Conservation (phyloP, 2,113 vertebrate genomes). For the Planiliza haematocheilus region DNA sequence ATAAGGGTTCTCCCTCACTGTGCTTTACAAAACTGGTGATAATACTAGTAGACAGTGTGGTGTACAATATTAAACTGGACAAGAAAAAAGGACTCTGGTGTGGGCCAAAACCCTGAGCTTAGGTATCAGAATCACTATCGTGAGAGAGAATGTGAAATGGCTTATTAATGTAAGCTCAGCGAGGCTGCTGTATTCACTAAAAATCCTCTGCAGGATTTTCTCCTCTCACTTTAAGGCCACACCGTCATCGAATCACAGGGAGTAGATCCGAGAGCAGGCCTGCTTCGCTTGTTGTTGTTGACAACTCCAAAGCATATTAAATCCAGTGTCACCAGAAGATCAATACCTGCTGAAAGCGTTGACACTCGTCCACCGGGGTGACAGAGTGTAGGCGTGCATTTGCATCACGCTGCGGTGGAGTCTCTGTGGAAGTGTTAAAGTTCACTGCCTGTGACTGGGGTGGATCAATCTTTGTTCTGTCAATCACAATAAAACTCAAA, state of each 20-base stretch:
- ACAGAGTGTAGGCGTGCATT: conserved; percentile 60
- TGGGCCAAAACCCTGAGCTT: not conserved
- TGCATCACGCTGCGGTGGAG: conserved; percentile 59
- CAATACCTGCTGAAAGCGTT: conserved; percentile 71
- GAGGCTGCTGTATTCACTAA: not conserved
- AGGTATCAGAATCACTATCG: not conserved
- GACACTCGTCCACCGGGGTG: conserved; percentile 60
- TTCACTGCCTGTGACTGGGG: conserved; percentile 55
- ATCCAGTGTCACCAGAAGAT: conserved; percentile 74
- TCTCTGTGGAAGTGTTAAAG: conserved; percentile 45
- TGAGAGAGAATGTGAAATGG: not conserved
- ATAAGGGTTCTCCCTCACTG: no score
- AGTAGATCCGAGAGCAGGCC: conserved; percentile 13
- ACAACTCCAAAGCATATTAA: conserved; percentile 75
- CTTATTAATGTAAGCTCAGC: not conserved
- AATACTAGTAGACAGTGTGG: not conserved
- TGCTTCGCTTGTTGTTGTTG: conserved; percentile 43
- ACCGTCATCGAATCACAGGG: conserved; percentile 20
- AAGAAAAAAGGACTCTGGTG: not conserved
- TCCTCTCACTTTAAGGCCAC: conserved; percentile 27
- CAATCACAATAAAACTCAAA: conserved; percentile 63
- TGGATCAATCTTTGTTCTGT: conserved; percentile 63
- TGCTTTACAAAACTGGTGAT: not conserved
- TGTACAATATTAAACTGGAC: not conserved
- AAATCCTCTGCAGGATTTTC: conserved; percentile 33